Percentiles rank a stretch among this genome's conserved stretches.
phyloP scores from a whole-genome alignment of 2,888 invertebrate species.

The Drosophila rellima region DNA sequence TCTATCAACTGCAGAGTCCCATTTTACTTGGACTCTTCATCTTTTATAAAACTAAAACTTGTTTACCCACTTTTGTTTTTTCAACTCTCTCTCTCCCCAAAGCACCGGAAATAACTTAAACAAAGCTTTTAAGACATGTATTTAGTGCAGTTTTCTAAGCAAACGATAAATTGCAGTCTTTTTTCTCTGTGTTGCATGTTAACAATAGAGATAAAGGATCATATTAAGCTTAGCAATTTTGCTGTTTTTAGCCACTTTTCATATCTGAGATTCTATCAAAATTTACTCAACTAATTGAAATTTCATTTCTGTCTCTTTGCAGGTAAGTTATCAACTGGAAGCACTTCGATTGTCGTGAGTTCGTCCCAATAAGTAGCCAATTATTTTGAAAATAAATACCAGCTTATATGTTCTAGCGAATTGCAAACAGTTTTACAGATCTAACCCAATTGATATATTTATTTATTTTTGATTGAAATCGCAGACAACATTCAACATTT shows the following conservation, averaged over 20 bases:
- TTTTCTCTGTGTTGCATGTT: neutral
- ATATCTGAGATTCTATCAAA: neutral
- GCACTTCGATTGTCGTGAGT: neutral
- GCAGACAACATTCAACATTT: slow-evolving; percentile 42
- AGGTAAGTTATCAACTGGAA: slow-evolving; percentile 7
- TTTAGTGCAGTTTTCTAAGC: slow-evolving; percentile 13
- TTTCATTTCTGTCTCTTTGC: neutral
- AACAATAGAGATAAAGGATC: no score
- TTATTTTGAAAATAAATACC: neutral
- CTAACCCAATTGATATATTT: slow-evolving; percentile 29
- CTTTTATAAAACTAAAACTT: slow-evolving; percentile 20
- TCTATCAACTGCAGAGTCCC: slow-evolving; percentile 29
- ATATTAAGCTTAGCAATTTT: no score
- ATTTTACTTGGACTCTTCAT: neutral
- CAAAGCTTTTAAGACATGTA: slow-evolving; percentile 20
- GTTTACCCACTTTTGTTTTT: slow-evolving; percentile 28
- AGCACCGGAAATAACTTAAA: slow-evolving; percentile 29
- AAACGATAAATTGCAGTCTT: neutral
- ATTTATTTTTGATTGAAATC: slow-evolving; percentile 66
- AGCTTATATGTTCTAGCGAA: slow-evolving; percentile 4
- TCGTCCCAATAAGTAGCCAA: neutral
- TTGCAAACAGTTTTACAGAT: slow-evolving; percentile 2
- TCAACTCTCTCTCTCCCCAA: neutral
- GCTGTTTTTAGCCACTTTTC: neutral
- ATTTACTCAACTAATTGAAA: neutral